A percentile compares a stretch with the other conserved stretches of the same genome.
These are phyloP conservation scores for Polylopha cassiicola DNA, from an alignment of 2,888 invertebrate species.

Conservation along the genomic window DNA sequence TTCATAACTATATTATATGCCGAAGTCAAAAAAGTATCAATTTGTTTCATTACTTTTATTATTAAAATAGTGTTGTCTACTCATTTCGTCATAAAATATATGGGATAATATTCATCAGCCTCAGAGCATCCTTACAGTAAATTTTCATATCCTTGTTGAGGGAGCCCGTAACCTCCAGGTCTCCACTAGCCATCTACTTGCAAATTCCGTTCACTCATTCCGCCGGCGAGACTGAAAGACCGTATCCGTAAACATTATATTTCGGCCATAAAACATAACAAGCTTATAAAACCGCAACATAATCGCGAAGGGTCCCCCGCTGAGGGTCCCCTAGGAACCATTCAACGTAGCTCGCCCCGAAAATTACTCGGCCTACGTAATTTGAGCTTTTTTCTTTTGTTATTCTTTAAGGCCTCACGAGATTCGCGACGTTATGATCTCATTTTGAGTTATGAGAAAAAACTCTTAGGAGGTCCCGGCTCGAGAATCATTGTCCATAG, in stretches of 20 bases:
- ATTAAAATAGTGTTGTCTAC: slow-evolving; percentile 13
- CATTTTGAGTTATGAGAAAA: slow-evolving; percentile 75
- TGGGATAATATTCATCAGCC: slow-evolving; percentile 20
- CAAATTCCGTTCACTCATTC: slow-evolving; percentile 33
- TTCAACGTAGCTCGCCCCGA: slow-evolving; percentile 64
- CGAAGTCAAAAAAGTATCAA: too few relatives aligned
- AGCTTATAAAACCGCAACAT: slow-evolving; percentile 73
- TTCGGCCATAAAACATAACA: slow-evolving; percentile 71
- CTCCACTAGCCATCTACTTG: slow-evolving; percentile 12
- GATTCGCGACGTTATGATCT: slow-evolving; percentile 73
- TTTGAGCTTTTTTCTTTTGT: slow-evolving; percentile 72
- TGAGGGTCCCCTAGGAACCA: slow-evolving; percentile 61
- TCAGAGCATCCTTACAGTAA: slow-evolving; percentile 13
- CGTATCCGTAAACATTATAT: slow-evolving; percentile 52
- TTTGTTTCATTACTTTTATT: slow-evolving; percentile 19
- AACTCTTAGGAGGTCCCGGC: slow-evolving; percentile 65
- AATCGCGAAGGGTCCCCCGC: slow-evolving; percentile 62
- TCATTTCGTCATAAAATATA: slow-evolving; percentile 16
- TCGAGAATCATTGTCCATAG: slow-evolving; percentile 63
- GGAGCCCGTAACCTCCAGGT: slow-evolving; percentile 8
- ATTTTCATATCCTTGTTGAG: slow-evolving; percentile 6
- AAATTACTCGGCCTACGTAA: slow-evolving; percentile 73
- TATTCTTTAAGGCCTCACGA: slow-evolving; percentile 69
- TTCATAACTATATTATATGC: too few relatives aligned
- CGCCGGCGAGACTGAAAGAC: slow-evolving; percentile 40